Percentiles rank a stretch among this genome's conserved stretches.
Conservation (phyloP, 2,888 invertebrate species). For the Drosophila anomalata region DNA sequence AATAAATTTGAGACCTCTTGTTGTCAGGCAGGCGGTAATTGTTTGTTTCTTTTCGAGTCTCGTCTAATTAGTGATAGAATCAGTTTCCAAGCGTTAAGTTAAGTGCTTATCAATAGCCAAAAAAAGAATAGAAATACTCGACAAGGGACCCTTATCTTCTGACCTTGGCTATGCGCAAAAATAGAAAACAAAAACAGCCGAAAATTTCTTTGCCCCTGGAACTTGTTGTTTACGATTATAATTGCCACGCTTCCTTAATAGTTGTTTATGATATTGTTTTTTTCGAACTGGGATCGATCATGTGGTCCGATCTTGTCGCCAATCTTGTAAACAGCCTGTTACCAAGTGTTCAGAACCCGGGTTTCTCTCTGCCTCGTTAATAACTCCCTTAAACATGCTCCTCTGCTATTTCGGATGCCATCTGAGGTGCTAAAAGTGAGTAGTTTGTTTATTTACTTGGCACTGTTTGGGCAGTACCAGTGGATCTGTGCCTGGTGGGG, state of each 20-base stretch:
- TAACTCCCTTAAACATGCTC: conserved; percentile 52
- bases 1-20: not conserved
- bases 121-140: conserved; percentile 28
- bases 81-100: conserved; percentile 25
- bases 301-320: conserved; percentile 20
- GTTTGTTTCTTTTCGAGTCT: conserved; percentile 20
- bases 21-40: conserved; percentile 38
- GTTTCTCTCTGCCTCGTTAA: conserved; percentile 48
- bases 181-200: conserved; percentile 32
- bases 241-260: conserved; percentile 35
- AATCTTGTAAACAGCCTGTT: conserved; percentile 46
- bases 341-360: conserved; percentile 17
- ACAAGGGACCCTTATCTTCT: conserved; percentile 55
- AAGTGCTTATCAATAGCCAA: conserved; percentile 36
- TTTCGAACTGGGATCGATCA: conserved; percentile 33
- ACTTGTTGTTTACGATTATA: conserved; percentile 44
- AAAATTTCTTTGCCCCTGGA: conserved; percentile 29
- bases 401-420: conserved; percentile 35
- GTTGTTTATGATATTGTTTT: conserved; percentile 44
- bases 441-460: conserved; percentile 30
- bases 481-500: conserved; percentile 14
- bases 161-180: conserved; percentile 47
- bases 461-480: conserved; percentile 18
- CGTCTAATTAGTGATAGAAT: conserved; percentile 37
- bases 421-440: conserved; percentile 49